Percentiles rank a stretch among this genome's conserved stretches.
Conservation (phyloP, 2,888 invertebrate genomes). For the Melolontha melolontha region DNA sequence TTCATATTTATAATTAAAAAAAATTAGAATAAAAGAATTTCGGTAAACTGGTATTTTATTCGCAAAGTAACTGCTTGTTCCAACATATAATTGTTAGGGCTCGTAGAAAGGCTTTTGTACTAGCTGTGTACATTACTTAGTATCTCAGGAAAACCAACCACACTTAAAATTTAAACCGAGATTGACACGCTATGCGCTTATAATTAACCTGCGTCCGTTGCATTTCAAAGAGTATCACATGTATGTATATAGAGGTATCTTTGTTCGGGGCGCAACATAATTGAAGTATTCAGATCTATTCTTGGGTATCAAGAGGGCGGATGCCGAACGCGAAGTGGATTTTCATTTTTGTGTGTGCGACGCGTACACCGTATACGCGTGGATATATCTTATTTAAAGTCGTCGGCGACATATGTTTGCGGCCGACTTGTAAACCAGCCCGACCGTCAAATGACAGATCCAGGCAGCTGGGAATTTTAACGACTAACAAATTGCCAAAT, state of each 20-base stretch:
- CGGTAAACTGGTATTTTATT: too few species aligned
- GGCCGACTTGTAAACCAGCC: constrained; percentile 65
- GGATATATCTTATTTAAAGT: constrained; percentile 55
- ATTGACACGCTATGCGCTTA: not conserved
- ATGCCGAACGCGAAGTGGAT: not conserved
- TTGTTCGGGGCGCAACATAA: constrained; percentile 37
- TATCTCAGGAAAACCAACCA: too few species aligned
- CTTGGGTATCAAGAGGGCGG: not conserved
- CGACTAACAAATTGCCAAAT: constrained; percentile 69
- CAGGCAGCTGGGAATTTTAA: constrained; percentile 68
- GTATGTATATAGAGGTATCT: constrained; percentile 15
- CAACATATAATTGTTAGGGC: too few species aligned
- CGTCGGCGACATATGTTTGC: constrained; percentile 62
- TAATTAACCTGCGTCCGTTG: constrained; percentile 19
- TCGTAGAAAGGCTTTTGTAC: too few species aligned
- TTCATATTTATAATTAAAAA: too few species aligned
- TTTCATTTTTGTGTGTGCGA: not conserved
- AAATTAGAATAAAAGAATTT: too few species aligned
- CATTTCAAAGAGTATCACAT: constrained; percentile 4
- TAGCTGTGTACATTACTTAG: too few species aligned
- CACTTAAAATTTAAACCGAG: not conserved
- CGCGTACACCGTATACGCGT: constrained; percentile 13
- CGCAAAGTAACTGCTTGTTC: too few species aligned
- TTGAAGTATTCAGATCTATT: constrained; percentile 42
- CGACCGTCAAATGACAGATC: constrained; percentile 66